Evolutionary conservation across 2,888 invertebrate genomes (phyloP), one percentile per base, ranked within the genome.

Genomic region (Fragum whitleyi): DNA sequence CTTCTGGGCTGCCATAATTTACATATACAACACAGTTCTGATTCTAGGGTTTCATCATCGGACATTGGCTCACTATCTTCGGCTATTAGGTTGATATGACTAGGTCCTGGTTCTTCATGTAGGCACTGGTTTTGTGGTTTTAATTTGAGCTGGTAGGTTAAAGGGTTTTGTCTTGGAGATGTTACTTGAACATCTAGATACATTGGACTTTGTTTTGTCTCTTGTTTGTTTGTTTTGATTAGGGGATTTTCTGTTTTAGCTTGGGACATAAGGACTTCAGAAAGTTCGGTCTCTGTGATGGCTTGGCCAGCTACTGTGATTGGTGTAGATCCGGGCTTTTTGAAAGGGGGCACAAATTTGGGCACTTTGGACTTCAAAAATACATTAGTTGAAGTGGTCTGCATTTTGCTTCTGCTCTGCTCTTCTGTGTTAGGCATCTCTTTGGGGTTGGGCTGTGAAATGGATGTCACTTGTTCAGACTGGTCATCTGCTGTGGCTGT

Each of bases 201-300:
- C n/a, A 5, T 16, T 53, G n/a, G 19, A 16, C 6, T n/a, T n/a
- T 19, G 53, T 21, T 21, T 53, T 53, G 53, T 21, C n/a, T 21
- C 19, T 19, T n/a, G 19, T 53, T 21, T n/a, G 53, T 53, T 53
- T 53, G 21, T 53, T 53, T 53, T 53, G 53, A 53, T 53, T 11
- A n/a, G 53, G n/a, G 19, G 53, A 53, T n/a, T 53, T 53, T 53
- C 53, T 53, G 53, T n/a, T n/a, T 53, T 53, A 53, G n/a, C 53
- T 21, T 21, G 21, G 53, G 53, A n/a, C n/a, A n/a, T n/a, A n/a
- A n/a, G n/a, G n/a, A n/a, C n/a, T n/a, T n/a, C n/a, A n/a, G n/a
- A n/a, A 39, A 39, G 39, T 39, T 39, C 21, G 5, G 21, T 53
- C 19, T 53, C 53, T 21, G n/a, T 53, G 21, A 16, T 21, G 19